A percentile compares a stretch with the other conserved stretches of the same genome.
Evolutionary conservation across 2,113 vertebrate species (phyloP).

Genomic region (Talpa occidentalis): DNA sequence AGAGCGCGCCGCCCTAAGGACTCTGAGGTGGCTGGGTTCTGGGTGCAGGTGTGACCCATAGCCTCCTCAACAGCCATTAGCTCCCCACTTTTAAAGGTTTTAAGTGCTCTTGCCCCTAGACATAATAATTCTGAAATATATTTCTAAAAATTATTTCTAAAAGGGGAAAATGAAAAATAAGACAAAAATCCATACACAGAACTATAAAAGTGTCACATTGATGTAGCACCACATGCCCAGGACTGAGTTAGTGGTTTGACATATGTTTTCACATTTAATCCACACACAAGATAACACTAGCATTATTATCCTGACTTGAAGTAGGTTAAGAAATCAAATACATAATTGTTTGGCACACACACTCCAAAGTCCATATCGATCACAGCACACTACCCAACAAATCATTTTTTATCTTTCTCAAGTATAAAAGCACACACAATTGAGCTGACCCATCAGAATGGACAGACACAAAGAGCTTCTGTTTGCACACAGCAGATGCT

Average conservation of each 20-base stretch:
- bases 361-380: background rate
- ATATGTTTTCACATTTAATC: background rate
- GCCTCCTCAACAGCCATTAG: background rate
- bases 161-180: background rate
- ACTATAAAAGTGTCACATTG: background rate
- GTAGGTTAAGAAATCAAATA: background rate
- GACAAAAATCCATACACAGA: background rate
- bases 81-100: background rate
- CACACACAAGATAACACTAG: background rate
- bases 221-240: accelerated
- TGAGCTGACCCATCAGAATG: background rate
- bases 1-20: background rate
- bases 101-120: background rate
- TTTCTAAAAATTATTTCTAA: background rate
- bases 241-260: background rate
- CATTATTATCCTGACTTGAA: background rate
- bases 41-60: accelerated
- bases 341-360: background rate
- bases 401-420: background rate
- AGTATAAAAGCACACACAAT: background rate
- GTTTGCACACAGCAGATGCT: background rate
- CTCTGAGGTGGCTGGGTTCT: background rate
- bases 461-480: background rate
- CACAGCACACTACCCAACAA: background rate
- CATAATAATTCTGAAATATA: background rate